Evolutionary conservation across 2,113 vertebrate genomes (phyloP).

Genomic region (Ophthalmolycus amberensis): DNA sequence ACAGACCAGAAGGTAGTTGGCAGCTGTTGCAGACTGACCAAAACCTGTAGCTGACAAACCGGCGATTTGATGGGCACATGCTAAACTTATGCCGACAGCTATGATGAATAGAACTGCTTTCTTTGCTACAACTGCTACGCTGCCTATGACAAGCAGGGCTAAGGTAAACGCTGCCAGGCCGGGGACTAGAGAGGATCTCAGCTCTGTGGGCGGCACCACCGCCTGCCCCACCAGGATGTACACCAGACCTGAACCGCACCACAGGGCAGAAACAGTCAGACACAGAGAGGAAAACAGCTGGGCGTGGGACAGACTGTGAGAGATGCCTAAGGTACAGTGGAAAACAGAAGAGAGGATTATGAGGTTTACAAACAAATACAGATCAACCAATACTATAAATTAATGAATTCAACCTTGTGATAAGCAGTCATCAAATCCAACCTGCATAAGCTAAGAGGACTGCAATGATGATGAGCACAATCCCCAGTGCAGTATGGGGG

Average conservation of each 20-base stretch:
- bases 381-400: not conserved
- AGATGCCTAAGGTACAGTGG: constrained; percentile 77
- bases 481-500: constrained; percentile 84
- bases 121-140: constrained; percentile 76
- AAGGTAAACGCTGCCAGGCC: constrained; percentile 85
- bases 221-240: constrained; percentile 84
- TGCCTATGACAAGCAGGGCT: constrained; percentile 82
- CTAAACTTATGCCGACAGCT: constrained; percentile 81
- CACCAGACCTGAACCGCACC: constrained; percentile 86
- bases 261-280: constrained; percentile 86
- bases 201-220: constrained; percentile 43
- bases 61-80: constrained; percentile 87
- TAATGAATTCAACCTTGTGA: not conserved
- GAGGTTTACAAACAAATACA: not conserved
- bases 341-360: constrained; percentile 13
- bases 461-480: constrained; percentile 84
- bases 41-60: constrained; percentile 71
- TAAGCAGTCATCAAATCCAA: constrained; percentile 55
- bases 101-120: constrained; percentile 80
- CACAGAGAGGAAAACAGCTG: constrained; percentile 83
- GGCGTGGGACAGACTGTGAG: constrained; percentile 71
- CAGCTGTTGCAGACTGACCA: constrained; percentile 84
- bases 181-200: constrained; percentile 82
- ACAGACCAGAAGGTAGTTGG: constrained; percentile 85
- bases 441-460: constrained; percentile 86